Evolutionary conservation across 2,888 invertebrate species (phyloP).

Genomic region (Nephrotoma flavescens): DNA sequence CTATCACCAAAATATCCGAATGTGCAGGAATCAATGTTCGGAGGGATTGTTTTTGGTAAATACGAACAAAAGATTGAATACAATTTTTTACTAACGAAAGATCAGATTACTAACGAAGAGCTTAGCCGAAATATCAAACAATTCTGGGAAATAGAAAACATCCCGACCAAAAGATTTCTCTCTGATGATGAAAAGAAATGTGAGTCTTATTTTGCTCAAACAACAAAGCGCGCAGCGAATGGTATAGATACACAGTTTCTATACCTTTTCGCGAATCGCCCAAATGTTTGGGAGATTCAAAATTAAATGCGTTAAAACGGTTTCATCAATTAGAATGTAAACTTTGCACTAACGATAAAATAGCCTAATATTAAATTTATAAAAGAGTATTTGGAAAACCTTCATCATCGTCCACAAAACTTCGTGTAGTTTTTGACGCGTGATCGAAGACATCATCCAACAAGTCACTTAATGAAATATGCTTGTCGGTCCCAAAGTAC

Average conservation of each 20-base stretch:
- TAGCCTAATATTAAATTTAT: slow-evolving; percentile 7
- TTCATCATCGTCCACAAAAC: too few relatives aligned
- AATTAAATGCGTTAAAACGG: background rate
- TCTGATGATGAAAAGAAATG: background rate
- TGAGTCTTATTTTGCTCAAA: background rate
- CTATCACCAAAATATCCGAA: too few relatives aligned
- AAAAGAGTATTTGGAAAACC: background rate
- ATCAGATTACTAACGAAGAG: background rate
- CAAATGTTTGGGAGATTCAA: background rate
- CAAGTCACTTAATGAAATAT: slow-evolving; percentile 9
- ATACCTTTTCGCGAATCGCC: background rate
- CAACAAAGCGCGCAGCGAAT: background rate
- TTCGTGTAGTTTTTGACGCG: slow-evolving; percentile 10
- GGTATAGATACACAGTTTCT: background rate
- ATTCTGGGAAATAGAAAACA: background rate
- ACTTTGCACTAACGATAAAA: slow-evolving; percentile 1
- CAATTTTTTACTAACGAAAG: too few relatives aligned
- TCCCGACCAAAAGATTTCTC: background rate
- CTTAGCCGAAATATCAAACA: too few relatives aligned
- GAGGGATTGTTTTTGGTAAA: too few relatives aligned
- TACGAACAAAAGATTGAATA: too few relatives aligned
- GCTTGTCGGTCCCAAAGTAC: slow-evolving; percentile 9
- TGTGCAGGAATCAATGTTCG: too few relatives aligned
- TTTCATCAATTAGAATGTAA: background rate
- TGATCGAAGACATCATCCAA: background rate